Base-by-base conservation (phyloP, 2,113 vertebrate species). In the Acrocephalus arundinaceus region DNA sequence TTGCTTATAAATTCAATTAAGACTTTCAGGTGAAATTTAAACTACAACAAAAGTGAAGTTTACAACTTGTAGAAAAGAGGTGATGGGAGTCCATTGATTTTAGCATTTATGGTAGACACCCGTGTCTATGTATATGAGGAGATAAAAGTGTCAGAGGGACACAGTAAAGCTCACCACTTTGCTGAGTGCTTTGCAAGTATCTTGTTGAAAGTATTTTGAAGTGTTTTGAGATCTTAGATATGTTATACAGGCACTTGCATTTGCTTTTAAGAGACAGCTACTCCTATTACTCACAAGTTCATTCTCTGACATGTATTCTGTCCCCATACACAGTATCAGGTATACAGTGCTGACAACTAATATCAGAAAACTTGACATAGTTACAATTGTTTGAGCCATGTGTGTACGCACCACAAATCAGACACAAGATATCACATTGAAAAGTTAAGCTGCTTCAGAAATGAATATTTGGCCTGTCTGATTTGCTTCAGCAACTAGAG, bases 201-300 rank as follows among this genome's bases (percentile, higher is more conserved):
- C 45, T 65, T 45, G 22, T 57, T 74, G 33, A 80, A 92, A 85
- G 17, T 39, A 72, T 85, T 94, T 72, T 90, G 16, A 77, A 95
- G 61, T 58, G 46, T 82, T 92, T 87, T 68, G 48, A 67, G n/a
- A 62, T 81, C 22, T 61, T 68, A 19, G 48, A 28, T 65, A 62
- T 11, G 7, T 21, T 68, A 37, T 52, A 49, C 7, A 18, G 48
- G 15, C 33, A 75, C n/a, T 75, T 81, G 49, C 28, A 65, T 62
- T 81, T 85, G 25, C 41, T 82, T 86, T 2, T 41, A 49, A 67
- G 57, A 89, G 45, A 13, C 20, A 63, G 37, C 33, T 88, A 84
- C 57, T 85, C 21, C 63, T 82, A 12, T 51, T 85, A 54, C 59
- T 88, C 28, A n/a, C 22, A 78, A 27, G 19, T 72, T 76, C 33